phyloP scores from a whole-genome alignment of 2,797 vertebrate genomes.

The Onychomys arenicola region DNA sequence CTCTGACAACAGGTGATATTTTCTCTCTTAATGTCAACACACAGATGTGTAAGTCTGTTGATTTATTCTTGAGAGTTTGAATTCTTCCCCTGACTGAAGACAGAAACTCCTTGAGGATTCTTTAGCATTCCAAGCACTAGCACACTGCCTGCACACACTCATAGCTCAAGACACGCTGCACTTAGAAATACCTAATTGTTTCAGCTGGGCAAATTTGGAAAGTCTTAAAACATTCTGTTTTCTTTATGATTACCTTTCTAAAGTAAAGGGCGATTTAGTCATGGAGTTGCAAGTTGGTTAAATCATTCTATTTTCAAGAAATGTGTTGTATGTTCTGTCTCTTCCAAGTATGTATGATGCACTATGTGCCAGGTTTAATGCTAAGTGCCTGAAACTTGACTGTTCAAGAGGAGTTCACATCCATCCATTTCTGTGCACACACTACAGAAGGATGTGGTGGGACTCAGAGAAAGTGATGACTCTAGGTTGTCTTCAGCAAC shows the following conservation, averaged over 20 bases:
- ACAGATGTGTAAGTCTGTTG: background rate
- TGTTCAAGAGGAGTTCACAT: background rate
- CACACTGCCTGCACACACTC: accelerated
- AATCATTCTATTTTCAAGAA: background rate
- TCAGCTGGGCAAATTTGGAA: background rate
- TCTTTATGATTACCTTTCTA: background rate
- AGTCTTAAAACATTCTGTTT: background rate
- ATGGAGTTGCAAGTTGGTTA: background rate
- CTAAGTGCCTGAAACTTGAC: background rate
- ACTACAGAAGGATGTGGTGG: background rate
- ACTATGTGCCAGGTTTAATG: background rate
- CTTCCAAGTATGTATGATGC: background rate
- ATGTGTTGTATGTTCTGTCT: background rate
- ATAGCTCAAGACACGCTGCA: background rate
- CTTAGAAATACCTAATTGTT: background rate
- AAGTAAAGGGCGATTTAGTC: background rate
- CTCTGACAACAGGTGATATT: background rate
- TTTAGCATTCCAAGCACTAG: background rate
- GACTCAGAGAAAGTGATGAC: background rate
- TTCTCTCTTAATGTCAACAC: background rate
- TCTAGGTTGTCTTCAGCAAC: background rate
- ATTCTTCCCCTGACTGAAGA: background rate
- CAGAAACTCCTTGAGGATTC: background rate
- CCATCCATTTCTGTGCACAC: accelerated
- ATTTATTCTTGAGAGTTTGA: background rate